These are phyloP conservation scores for Cataglyphis livida DNA, from an alignment of 2,888 invertebrate genomes.

Conservation along the genomic window DNA sequence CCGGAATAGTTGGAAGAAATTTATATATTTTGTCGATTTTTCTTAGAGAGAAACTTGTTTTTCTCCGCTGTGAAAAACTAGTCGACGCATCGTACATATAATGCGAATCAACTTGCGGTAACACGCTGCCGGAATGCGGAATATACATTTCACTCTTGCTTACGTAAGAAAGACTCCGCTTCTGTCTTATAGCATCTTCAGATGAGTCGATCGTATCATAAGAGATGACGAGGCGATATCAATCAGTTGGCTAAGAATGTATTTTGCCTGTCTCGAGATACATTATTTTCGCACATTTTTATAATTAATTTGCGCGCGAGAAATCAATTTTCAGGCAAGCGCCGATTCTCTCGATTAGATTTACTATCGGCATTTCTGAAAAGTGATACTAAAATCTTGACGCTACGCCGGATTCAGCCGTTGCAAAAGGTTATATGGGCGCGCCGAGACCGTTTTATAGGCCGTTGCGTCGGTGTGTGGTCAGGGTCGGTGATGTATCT, in stretches of 20 bases:
- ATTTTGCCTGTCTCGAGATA: not conserved
- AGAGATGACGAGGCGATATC: not conserved
- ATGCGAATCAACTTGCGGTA: slow-evolving; percentile 50
- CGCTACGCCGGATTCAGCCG: slow-evolving; percentile 36
- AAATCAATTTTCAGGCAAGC: slow-evolving; percentile 10
- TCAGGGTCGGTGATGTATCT: slow-evolving; percentile 52
- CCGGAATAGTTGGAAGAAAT: slow-evolving; percentile 32
- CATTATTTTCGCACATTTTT: not conserved
- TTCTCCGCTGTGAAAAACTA: slow-evolving; percentile 32
- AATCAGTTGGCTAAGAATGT: not conserved
- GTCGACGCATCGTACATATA: slow-evolving; percentile 26
- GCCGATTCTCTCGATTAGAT: slow-evolving; percentile 36
- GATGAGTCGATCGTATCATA: not conserved
- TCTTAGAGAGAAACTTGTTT: slow-evolving; percentile 43
- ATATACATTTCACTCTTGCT: slow-evolving; percentile 73
- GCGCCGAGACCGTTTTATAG: slow-evolving; percentile 53
- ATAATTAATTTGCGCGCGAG: not conserved
- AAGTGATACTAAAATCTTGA: slow-evolving; percentile 53
- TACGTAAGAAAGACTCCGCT: slow-evolving; percentile 66
- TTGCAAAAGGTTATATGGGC: slow-evolving; percentile 55
- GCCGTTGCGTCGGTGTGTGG: slow-evolving; percentile 38
- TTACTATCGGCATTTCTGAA: slow-evolving; percentile 38
- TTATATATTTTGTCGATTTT: not conserved
- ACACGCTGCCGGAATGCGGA: slow-evolving; percentile 73
- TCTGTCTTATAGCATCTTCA: slow-evolving; percentile 34